Conservation (phyloP, 2,113 vertebrate genomes). For the Cairina moschata region DNA sequence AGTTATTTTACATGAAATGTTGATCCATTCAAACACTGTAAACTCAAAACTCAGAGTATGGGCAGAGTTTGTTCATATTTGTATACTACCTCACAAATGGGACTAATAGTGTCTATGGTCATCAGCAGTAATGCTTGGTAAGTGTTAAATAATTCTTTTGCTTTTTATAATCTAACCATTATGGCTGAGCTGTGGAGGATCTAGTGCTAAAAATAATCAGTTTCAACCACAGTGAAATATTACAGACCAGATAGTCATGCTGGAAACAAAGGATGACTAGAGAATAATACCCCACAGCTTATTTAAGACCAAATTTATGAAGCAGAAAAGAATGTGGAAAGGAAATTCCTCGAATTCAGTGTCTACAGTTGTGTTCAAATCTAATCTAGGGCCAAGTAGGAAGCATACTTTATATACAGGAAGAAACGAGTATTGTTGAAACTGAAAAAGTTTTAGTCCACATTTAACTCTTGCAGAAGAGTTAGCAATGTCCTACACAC, state of each 20-base stretch:
- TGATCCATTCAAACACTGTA: not conserved
- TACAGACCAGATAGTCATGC: not conserved
- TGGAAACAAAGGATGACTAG: not conserved
- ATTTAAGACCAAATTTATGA: not conserved
- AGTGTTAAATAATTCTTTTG: not conserved
- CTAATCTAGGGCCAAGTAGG: not conserved
- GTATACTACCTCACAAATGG: not conserved
- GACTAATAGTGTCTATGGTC: not conserved
- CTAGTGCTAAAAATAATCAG: not conserved
- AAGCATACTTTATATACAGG: not conserved
- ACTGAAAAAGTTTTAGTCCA: not conserved
- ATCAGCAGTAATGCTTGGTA: not conserved
- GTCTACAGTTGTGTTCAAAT: not conserved
- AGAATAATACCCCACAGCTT: not conserved
- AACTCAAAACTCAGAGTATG: not conserved
- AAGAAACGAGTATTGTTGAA: not conserved
- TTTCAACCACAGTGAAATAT: conserved; percentile 1
- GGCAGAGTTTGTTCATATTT: not conserved
- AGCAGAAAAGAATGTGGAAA: not conserved
- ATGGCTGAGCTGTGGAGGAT: not conserved
- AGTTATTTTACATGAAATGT: not conserved
- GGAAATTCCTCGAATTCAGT: not conserved
- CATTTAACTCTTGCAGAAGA: not conserved
- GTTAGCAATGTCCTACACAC: not conserved
- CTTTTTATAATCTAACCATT: conserved; percentile 10